A percentile compares a stretch with the other conserved stretches of the same genome.
Conservation (phyloP, 2,113 vertebrate species). For the Telmatochromis sp. region DNA sequence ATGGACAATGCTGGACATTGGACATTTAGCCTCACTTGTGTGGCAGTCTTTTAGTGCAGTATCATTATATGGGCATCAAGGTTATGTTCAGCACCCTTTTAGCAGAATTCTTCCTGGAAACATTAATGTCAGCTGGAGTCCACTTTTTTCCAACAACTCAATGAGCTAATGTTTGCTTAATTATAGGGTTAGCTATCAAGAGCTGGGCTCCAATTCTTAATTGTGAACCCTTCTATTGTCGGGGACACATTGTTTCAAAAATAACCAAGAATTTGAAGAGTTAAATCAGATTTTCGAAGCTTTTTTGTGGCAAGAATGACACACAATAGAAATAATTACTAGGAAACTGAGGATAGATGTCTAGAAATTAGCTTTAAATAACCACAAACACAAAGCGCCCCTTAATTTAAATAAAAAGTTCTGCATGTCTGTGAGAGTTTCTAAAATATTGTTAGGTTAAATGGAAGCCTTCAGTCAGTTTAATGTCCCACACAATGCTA, state of each 20-base stretch:
- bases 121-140: neutral
- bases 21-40: neutral
- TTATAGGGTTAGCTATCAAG: neutral
- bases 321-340: neutral
- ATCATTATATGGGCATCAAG: neutral
- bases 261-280: neutral
- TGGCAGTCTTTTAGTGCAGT: neutral
- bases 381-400: neutral
- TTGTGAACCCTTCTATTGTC: neutral
- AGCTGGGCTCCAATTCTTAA: neutral
- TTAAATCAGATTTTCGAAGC: neutral
- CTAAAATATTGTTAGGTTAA: neutral
- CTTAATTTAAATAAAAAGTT: neutral
- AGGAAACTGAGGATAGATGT: neutral
- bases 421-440: neutral
- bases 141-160: neutral
- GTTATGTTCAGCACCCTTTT: neutral
- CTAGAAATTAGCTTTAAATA: neutral
- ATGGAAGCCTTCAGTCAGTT: neutral
- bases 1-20: neutral
- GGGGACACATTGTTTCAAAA: neutral
- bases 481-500: rapidly evolving
- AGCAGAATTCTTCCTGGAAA: neutral
- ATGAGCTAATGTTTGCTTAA: neutral
- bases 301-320: neutral